Evolutionary conservation across 2,113 vertebrate species (phyloP).

Genomic region (Saccopteryx bilineata): DNA sequence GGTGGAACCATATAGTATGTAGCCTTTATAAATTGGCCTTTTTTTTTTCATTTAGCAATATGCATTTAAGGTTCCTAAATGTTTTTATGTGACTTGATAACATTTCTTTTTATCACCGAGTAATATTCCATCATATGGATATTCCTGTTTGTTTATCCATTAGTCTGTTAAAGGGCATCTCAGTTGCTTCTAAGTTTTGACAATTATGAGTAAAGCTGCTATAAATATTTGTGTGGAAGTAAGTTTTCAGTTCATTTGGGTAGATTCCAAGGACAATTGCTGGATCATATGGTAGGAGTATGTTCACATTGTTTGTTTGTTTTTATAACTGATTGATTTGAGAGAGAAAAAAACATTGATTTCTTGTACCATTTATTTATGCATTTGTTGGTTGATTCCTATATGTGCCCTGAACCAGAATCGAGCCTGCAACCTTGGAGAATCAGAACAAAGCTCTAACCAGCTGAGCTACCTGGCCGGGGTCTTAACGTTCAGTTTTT

Average conservation of each 20-base stretch:
- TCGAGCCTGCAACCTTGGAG: no score
- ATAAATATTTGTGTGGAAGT: no score
- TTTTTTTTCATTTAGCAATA: constrained; percentile 7
- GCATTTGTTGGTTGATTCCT: no score
- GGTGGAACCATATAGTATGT: neutral
- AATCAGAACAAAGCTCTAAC: no score
- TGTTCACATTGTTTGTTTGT: neutral
- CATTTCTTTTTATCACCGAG: neutral
- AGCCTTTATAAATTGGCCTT: neutral
- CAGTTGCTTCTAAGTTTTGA: neutral
- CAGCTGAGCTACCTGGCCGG: no score
- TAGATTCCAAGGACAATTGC: neutral
- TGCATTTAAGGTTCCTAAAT: neutral
- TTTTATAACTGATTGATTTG: no score
- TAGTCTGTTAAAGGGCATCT: neutral
- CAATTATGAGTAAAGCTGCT: neutral
- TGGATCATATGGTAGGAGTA: neutral
- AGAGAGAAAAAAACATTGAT: no score
- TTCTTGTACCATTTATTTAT: no score
- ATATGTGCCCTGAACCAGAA: no score
- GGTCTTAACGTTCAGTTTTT: neutral
- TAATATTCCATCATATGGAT: neutral
- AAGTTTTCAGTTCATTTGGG: neutral
- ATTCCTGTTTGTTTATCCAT: neutral
- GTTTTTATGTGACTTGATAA: neutral